phyloP scores from a whole-genome alignment of 2,113 vertebrate species.

The Vidua macroura region DNA sequence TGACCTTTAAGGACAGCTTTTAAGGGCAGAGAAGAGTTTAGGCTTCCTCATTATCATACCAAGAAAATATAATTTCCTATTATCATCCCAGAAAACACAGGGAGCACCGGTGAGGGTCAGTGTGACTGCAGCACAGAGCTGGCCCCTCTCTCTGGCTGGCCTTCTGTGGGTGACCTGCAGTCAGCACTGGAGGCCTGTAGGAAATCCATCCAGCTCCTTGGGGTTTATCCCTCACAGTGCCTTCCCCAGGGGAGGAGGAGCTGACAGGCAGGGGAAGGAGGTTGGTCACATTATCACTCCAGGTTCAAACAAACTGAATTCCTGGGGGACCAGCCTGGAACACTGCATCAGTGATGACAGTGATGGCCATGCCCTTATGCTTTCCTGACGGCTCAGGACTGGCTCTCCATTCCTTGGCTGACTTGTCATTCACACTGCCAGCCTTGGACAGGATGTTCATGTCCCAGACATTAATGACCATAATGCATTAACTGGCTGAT shows the following conservation, averaged over 20 bases:
- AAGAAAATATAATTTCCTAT: background rate
- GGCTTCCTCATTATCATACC: background rate
- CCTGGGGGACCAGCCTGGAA: background rate
- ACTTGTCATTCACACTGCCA: background rate
- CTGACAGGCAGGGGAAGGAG: background rate
- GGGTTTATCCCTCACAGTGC: accelerated
- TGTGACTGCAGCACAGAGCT: background rate
- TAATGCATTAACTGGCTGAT: background rate
- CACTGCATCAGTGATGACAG: background rate
- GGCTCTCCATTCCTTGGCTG: background rate
- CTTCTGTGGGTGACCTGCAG: background rate
- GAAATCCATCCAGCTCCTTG: background rate
- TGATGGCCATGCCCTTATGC: accelerated
- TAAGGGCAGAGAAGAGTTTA: background rate
- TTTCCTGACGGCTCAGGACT: accelerated
- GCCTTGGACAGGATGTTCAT: accelerated
- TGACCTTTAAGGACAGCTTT: background rate
- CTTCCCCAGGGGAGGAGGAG: background rate
- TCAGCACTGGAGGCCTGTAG: background rate
- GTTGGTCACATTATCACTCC: background rate
- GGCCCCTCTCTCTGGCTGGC: background rate
- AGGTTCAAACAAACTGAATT: background rate
- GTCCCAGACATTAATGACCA: background rate
- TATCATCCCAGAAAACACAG: background rate
- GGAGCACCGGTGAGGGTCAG: background rate